phyloP scores from a whole-genome alignment of 1,140 invertebrate genomes.

The Diorhabda carinulata region DNA sequence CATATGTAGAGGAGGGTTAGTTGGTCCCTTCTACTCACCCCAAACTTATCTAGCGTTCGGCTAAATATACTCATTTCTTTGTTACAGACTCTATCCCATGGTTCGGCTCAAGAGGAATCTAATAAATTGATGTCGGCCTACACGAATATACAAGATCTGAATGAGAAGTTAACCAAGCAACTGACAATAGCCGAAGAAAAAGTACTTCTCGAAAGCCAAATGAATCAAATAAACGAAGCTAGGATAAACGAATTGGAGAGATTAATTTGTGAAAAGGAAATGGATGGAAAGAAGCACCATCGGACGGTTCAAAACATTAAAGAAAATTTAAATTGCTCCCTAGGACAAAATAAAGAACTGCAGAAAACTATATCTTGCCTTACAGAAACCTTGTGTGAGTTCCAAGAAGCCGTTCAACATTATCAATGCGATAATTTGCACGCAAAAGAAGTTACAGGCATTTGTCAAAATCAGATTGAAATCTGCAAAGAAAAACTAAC shows the following conservation, averaged over 20 bases:
- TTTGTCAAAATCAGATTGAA: conserved; percentile 26
- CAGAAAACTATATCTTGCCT: conserved; percentile 30
- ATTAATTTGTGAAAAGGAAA: conserved; percentile 30
- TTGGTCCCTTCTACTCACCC: too few species aligned
- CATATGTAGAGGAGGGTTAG: too few species aligned
- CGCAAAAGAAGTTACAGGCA: conserved; percentile 15
- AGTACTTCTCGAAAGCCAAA: conserved; percentile 31
- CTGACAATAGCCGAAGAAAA: conserved; percentile 32
- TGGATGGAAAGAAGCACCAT: conserved; percentile 29
- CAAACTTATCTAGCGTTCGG: too few species aligned
- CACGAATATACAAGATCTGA: conserved; percentile 29
- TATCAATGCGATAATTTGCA: conserved; percentile 28
- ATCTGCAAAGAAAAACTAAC: conserved; percentile 22
- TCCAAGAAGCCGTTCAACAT: conserved; percentile 26
- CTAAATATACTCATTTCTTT: background rate
- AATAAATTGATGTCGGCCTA: conserved; percentile 30
- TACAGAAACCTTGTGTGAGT: conserved; percentile 25
- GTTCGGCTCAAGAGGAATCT: conserved; percentile 31
- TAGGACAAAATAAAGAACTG: conserved; percentile 32
- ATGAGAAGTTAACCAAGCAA: conserved; percentile 30
- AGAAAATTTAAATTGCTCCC: conserved; percentile 26
- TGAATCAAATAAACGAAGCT: conserved; percentile 32
- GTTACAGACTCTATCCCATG: conserved; percentile 35
- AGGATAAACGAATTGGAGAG: conserved; percentile 35
- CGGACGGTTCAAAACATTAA: conserved; percentile 31